Percentiles rank a stretch among this genome's conserved stretches.
These are phyloP conservation scores for Noctua janthe DNA, from an alignment of 2,888 invertebrate species.

Conservation along the genomic window DNA sequence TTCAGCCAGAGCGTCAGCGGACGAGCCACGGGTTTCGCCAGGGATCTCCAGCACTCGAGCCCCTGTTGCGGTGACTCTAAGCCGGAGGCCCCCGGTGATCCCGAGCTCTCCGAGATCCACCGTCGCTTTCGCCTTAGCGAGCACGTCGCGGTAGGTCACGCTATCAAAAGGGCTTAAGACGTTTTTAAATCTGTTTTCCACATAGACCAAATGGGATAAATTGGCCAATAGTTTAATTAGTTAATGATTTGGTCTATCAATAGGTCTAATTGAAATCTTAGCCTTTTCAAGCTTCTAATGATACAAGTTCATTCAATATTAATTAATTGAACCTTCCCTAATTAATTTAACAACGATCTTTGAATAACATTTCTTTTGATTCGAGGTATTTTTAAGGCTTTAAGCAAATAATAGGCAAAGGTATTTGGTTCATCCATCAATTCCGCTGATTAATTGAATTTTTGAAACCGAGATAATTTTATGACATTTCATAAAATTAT, in stretches of 20 bases:
- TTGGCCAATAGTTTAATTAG: background rate
- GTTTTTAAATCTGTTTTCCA: background rate
- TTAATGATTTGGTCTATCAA: background rate
- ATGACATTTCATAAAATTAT: too few relatives aligned
- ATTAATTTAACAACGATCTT: background rate
- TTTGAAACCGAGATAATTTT: background rate
- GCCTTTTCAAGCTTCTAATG: slow-evolving; percentile 15
- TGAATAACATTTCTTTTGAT: background rate
- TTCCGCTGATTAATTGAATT: background rate
- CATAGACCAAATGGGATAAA: background rate
- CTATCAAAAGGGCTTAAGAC: background rate
- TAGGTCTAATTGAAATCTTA: background rate
- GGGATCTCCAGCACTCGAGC: too few relatives aligned
- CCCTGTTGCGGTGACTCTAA: too few relatives aligned
- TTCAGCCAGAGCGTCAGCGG: too few relatives aligned
- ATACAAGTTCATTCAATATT: background rate
- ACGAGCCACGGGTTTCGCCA: too few relatives aligned
- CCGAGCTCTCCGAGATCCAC: too few relatives aligned
- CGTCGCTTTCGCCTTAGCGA: too few relatives aligned
- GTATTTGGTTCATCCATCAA: background rate
- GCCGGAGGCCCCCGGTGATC: too few relatives aligned
- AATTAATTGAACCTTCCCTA: slow-evolving; percentile 13
- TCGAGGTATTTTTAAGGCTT: background rate
- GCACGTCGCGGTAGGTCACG: too few relatives aligned
- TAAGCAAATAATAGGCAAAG: background rate